phyloP scores from a whole-genome alignment of 2,113 vertebrate genomes.

The Glaucidium brasilianum region DNA sequence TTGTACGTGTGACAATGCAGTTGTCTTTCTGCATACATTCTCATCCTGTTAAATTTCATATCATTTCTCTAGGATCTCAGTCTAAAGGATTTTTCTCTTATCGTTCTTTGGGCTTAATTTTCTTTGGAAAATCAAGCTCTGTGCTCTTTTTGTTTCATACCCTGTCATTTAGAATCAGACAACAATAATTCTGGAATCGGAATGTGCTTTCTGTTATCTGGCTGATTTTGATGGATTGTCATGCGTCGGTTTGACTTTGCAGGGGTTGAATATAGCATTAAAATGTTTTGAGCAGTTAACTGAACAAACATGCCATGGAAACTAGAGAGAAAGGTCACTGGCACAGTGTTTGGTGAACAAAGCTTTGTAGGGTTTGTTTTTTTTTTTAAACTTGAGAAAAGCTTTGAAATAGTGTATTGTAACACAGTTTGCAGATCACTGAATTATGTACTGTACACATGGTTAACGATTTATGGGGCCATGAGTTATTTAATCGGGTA shows the following conservation, averaged over 20 bases:
- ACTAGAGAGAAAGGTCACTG: slow-evolving; percentile 60
- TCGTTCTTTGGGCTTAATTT: slow-evolving; percentile 37
- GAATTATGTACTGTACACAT: slow-evolving; percentile 57
- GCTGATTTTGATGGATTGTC: slow-evolving; percentile 73
- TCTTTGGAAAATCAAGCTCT: slow-evolving; percentile 34
- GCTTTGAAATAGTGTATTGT: slow-evolving; percentile 19
- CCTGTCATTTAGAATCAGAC: slow-evolving; percentile 56
- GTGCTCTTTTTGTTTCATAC: slow-evolving; percentile 61
- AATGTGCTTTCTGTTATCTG: slow-evolving; percentile 65
- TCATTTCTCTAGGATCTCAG: slow-evolving; percentile 8
- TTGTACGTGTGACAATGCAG: background rate
- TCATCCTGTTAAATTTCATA: slow-evolving; percentile 17
- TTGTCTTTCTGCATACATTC: background rate
- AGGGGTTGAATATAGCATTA: slow-evolving; percentile 58
- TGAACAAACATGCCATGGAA: slow-evolving; percentile 54
- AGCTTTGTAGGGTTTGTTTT: background rate
- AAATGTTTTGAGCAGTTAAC: slow-evolving; percentile 60
- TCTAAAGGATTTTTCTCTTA: slow-evolving; percentile 27
- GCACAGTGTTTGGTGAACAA: slow-evolving; percentile 15
- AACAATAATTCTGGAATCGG: slow-evolving; percentile 53
- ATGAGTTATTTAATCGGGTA: slow-evolving; percentile 54
- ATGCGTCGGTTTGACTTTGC: slow-evolving; percentile 64
- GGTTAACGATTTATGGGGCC: slow-evolving; percentile 59
- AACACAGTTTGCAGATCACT: slow-evolving; percentile 11
- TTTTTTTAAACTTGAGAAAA: background rate